Base-by-base conservation (phyloP, 1,140 invertebrate species). In the Diorhabda sublineata region DNA sequence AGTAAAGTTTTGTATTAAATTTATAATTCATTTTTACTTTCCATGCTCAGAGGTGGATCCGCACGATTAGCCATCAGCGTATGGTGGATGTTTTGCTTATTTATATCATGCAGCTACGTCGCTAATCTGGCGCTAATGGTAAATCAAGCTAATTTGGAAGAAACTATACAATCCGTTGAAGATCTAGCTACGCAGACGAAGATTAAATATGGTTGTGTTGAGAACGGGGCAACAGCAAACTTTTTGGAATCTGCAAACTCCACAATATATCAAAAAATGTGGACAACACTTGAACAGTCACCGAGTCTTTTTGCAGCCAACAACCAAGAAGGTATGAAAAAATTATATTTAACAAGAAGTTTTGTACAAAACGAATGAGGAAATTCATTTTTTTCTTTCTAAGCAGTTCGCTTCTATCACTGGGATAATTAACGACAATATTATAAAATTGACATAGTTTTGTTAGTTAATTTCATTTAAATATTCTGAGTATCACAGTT, bases 31-130 rank as follows among this genome's bases (percentile, higher is more conserved):
- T 26, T 1, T 26, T 26, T 26, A 26, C 26, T 26, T 26, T 26
- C 26, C 26, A 65, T 57, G 76, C 70, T 45, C 45, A 90, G 90
- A 76, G 88, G 90, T n/a, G 84, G 90, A 2, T 89, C 89, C 2
- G 90, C 92, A 3, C 84, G 94, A 26, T 88, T 93, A 81, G 87
- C 91, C 0, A 88, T 90, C 11, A 90, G 90, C 0, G 93, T 92
- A 84, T 98, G 96, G 95, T 98, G 94, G 94, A 96, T 98, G 78
- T 98, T 98, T 78, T 92, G 93, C 0, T 84, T 98, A 7, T 98
- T 98, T 73, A 95, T 98, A 82, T 92, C 95, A 7, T 95, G 95
- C 7, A 97, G 95, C 0, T 98, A 98, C 79, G 98, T 96, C 0
- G 96, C 96, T 5, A 98, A 98, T 83, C 84, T 98, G 67, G 95